These are phyloP conservation scores for Zaprionus davidi DNA, from an alignment of 1,140 invertebrate species.

Conservation along the genomic window DNA sequence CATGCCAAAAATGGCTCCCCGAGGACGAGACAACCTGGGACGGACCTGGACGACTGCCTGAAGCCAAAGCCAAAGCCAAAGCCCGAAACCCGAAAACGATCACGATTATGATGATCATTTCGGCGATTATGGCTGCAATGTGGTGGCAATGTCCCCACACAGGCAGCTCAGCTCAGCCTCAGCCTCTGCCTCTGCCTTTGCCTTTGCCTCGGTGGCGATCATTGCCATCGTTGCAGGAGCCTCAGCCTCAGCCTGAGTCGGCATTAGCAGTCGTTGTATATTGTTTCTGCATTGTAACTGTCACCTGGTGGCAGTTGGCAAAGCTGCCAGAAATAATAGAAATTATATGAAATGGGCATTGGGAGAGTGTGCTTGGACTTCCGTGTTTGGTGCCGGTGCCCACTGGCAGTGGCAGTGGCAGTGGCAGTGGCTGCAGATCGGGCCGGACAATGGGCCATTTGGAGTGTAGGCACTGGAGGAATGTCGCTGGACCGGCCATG, in stretches of 20 bases:
- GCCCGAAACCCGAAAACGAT: conserved; percentile 62
- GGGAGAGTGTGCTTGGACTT: conserved; percentile 74
- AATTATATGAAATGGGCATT: conserved; percentile 81
- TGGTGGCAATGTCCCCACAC: conserved; percentile 63
- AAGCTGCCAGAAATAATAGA: conserved; percentile 78
- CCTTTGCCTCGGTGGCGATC: conserved; percentile 34
- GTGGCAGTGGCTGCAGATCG: conserved; percentile 12
- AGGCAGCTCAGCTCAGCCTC: not conserved
- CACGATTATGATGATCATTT: conserved; percentile 78
- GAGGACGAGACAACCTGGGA: conserved; percentile 67
- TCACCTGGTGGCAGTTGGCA: conserved; percentile 76
- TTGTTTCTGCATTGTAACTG: conserved; percentile 80
- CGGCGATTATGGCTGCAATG: conserved; percentile 59
- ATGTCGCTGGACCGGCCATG: conserved; percentile 28
- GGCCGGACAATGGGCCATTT: conserved; percentile 70
- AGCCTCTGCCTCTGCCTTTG: not conserved
- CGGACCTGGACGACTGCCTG: conserved; percentile 31
- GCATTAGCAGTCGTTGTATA: conserved; percentile 66
- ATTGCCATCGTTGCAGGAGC: conserved; percentile 24
- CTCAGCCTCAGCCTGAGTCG: not conserved
- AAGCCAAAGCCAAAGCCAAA: conserved; percentile 10
- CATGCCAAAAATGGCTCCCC: conserved; percentile 78
- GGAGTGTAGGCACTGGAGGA: conserved; percentile 20
- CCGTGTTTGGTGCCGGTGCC: conserved; percentile 55
- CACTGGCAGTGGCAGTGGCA: conserved; percentile 11